A percentile compares a stretch with the other conserved stretches of the same genome.
These are phyloP conservation scores for Eubucco bourcierii DNA, from an alignment of 2,113 vertebrate species.

Conservation along the genomic window DNA sequence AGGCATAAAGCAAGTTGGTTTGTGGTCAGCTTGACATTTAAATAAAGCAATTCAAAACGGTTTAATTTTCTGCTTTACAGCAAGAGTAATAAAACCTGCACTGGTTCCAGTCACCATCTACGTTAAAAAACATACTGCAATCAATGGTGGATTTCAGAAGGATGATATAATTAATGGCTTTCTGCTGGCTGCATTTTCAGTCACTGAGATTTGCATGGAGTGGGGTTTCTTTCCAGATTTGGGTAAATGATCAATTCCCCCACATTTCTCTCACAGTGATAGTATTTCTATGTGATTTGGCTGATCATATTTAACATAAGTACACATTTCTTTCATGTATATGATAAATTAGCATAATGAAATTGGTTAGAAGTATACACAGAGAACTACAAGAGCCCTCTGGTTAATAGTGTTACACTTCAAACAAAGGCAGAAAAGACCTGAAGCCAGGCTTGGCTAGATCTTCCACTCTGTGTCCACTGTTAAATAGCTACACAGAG, in stretches of 20 bases:
- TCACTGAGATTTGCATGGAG: neutral
- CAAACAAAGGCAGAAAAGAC: neutral
- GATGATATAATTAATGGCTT: neutral
- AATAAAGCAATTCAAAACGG: conserved; percentile 5
- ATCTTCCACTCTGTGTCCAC: neutral
- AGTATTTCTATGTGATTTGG: neutral
- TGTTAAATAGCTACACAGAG: neutral
- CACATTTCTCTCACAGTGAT: neutral
- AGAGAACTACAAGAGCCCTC: neutral
- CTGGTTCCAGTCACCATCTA: neutral
- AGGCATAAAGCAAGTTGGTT: neutral
- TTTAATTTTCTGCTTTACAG: conserved; percentile 7
- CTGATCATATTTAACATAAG: neutral
- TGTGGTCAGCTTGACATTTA: conserved; percentile 26
- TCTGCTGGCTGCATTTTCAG: neutral
- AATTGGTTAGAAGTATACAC: neutral
- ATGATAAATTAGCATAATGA: neutral
- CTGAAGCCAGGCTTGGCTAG: neutral
- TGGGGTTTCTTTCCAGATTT: neutral
- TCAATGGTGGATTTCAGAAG: neutral
- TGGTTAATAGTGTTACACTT: neutral
- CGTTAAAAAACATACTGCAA: neutral
- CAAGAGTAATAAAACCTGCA: neutral
- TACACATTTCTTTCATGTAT: neutral
- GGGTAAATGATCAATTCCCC: neutral